Base-by-base conservation (phyloP, 2,113 vertebrate genomes). In the Burhinus bistriatus region DNA sequence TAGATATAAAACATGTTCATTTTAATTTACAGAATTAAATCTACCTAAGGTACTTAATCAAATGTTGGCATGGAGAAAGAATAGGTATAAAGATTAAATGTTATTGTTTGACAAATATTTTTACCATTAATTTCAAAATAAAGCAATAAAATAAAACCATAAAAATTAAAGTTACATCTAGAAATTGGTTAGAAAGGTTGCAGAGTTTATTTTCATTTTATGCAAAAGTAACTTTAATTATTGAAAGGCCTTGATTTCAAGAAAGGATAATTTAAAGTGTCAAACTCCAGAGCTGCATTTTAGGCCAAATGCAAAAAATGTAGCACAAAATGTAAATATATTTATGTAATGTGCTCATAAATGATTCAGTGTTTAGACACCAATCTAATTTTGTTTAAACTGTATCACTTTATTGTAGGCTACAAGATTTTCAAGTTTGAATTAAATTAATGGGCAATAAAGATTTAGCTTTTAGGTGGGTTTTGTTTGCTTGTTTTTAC, bases 281-380 rank as follows among this genome's bases (percentile, higher is more conserved):
- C 87, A 84, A 97, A 72, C 22, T 84, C 70, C 61, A 83, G 80
- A 92, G 54, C 38, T 70, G 36, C 90, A 94, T 92, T 96, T 92
- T 95, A 96, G 95, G 93, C 77, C 94, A 95, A 94, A 83, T 91
- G 87, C 77, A 95, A 77, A 88, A 66, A 94, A 93, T 87, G 81
- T 95, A 95, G 93, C 87, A 97, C 95, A 97, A 97, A 94, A 95
- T 95, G 95, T 97, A 96, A 98, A 97, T 94, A 94, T 84, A 87
- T 97, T 97, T 97, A 95, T 95, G 89, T 94, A 97, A 97, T 51
- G 58, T 90, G 66, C 77, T 85, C 77, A 98, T 97, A 96, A 98
- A 98, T 98, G 91, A 97, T 97, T 97, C 96, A 97, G 94, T 97
- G 97, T 97, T 91, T 95, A 97, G 94, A 95, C 97, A 95, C 83